Conservation (phyloP, 2,113 vertebrate species). For the Alaudala cheleensis region DNA sequence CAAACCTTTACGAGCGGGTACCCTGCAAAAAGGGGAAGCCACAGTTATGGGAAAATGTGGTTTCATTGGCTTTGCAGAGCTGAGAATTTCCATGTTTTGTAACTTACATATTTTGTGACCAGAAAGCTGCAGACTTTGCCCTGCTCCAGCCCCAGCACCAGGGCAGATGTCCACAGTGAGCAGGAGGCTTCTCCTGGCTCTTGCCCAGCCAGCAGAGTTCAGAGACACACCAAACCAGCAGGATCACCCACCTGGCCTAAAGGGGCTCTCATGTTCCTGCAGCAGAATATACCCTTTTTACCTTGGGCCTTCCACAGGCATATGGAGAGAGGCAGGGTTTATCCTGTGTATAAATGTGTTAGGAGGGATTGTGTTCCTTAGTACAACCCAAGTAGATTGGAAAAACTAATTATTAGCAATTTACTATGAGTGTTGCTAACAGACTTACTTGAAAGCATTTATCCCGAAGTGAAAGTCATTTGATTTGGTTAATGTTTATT, state of each 20-base stretch:
- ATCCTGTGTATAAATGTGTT: not conserved
- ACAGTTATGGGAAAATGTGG: conserved; percentile 46
- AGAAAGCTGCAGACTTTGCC: not conserved
- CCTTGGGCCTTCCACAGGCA: not conserved
- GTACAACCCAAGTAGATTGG: not conserved
- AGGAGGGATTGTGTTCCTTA: not conserved
- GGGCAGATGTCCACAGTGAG: not conserved
- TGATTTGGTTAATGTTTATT: not conserved
- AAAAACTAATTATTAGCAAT: conserved; percentile 52
- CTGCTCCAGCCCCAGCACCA: not conserved
- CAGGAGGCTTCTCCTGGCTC: not conserved
- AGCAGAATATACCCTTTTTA: not conserved
- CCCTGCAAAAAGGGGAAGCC: conserved; percentile 22
- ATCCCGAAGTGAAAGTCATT: not conserved
- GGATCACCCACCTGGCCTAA: not conserved
- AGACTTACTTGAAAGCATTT: conserved; percentile 9
- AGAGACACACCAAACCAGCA: not conserved
- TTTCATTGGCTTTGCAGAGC: conserved; percentile 52
- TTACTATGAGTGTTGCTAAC: not conserved
- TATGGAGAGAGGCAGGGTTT: not conserved
- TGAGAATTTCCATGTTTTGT: conserved; percentile 49
- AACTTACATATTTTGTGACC: not conserved
- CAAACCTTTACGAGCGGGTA: not conserved
- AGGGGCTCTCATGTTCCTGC: not conserved
- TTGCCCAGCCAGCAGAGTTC: not conserved